These are phyloP conservation scores for Xiphophorus hellerii DNA, from an alignment of 2,113 vertebrate species.

Conservation along the genomic window DNA sequence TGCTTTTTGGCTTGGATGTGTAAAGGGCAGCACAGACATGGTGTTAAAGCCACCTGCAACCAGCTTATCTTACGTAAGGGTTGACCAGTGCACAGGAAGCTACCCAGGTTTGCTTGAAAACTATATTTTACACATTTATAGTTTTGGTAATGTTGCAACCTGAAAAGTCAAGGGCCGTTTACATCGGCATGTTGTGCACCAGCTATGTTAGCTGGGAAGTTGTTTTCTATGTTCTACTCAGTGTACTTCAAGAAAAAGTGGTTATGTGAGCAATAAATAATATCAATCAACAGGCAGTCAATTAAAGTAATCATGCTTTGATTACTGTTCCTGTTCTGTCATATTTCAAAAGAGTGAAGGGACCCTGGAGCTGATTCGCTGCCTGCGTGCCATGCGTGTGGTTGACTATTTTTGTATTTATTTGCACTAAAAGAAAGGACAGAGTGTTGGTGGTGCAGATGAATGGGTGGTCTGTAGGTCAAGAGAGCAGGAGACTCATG, in stretches of 20 bases:
- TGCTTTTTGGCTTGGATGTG: conserved; percentile 22
- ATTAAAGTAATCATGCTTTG: neutral
- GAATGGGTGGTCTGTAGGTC: conserved; percentile 53
- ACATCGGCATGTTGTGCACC: too few species aligned
- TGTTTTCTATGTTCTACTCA: neutral
- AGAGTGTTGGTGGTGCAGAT: conserved; percentile 13
- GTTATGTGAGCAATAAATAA: neutral
- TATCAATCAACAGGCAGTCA: neutral
- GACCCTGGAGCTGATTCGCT: neutral
- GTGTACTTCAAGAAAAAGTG: neutral
- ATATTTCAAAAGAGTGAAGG: neutral
- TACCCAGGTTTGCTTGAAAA: neutral
- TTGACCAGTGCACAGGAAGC: conserved; percentile 35
- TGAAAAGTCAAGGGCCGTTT: too few species aligned
- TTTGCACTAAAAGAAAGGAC: conserved; percentile 39
- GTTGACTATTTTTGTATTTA: conserved; percentile 42
- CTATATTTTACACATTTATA: too few species aligned
- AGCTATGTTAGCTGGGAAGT: too few species aligned
- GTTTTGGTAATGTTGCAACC: too few species aligned
- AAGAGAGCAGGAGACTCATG: conserved; percentile 59
- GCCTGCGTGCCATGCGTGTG: conserved; percentile 11
- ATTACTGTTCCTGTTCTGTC: neutral
- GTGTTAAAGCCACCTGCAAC: conserved; percentile 36
- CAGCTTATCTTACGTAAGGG: conserved; percentile 8
- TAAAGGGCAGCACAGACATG: conserved; percentile 27